Conservation (phyloP, 2,113 vertebrate genomes). For the Pygoscelis antarcticus region DNA sequence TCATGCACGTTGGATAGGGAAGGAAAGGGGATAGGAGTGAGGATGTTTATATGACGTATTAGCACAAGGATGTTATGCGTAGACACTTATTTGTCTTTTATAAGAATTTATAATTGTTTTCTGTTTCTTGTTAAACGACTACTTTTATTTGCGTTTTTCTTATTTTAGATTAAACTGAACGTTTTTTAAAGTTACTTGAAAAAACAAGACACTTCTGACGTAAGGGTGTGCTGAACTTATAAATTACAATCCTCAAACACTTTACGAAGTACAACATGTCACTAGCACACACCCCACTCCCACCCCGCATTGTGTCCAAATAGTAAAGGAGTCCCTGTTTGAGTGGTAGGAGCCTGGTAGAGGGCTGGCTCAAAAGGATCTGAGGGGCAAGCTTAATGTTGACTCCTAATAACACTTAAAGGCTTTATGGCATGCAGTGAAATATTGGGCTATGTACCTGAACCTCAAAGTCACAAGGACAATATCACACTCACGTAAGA, state of each 20-base stretch:
- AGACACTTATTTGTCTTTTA: not conserved
- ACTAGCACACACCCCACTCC: not conserved
- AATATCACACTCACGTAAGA: not conserved
- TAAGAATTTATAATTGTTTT: not conserved
- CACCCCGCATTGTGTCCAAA: too few relatives aligned
- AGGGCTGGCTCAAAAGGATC: not conserved
- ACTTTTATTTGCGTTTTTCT: not conserved
- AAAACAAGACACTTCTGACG: not conserved
- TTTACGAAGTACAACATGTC: not conserved
- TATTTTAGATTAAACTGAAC: not conserved
- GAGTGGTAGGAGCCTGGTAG: not conserved
- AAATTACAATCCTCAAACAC: not conserved
- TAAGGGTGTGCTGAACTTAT: not conserved
- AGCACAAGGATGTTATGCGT: not conserved
- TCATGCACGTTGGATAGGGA: not conserved
- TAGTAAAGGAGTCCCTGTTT: not conserved
- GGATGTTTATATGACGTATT: not conserved
- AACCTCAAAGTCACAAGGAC: not conserved
- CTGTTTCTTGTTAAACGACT: not conserved
- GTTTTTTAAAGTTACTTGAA: not conserved
- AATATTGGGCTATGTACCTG: not conserved
- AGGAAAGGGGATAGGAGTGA: not conserved
- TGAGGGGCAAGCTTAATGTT: not conserved
- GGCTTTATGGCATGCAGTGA: not conserved
- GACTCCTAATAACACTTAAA: not conserved